Evolutionary conservation across 2,113 vertebrate genomes (phyloP).

Genomic region (Sinocyclocheilus anshuiensis): DNA sequence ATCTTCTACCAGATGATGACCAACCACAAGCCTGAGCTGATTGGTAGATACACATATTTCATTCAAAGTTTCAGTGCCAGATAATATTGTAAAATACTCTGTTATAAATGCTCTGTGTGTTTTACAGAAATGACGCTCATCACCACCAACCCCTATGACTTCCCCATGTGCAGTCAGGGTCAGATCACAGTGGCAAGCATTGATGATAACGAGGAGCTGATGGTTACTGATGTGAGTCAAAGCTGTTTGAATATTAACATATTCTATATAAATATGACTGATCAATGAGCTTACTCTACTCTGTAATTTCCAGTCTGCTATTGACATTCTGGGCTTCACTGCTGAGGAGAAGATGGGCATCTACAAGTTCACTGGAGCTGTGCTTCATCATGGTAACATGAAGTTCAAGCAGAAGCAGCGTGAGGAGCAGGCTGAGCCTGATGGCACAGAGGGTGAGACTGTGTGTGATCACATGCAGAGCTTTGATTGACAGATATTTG

Average conservation of each 20-base stretch:
- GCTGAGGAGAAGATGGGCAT: constrained; percentile 42
- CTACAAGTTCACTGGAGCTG: too few species aligned
- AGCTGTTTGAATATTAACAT: background rate
- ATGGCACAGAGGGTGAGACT: constrained; percentile 73
- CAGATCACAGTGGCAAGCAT: constrained; percentile 85
- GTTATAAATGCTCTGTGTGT: background rate
- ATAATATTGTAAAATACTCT: background rate
- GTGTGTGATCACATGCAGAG: background rate
- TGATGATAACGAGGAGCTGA: constrained; percentile 83
- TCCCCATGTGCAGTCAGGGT: constrained; percentile 80
- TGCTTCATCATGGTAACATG: constrained; percentile 79
- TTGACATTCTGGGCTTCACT: constrained; percentile 54
- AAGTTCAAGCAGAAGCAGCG: constrained; percentile 82
- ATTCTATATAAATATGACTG: background rate
- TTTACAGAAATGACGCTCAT: constrained; percentile 67
- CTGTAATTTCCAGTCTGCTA: constrained; percentile 41
- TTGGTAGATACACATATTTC: constrained; percentile 47
- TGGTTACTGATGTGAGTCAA: constrained; percentile 83
- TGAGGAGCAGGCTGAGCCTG: constrained; percentile 79
- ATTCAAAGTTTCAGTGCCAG: too few species aligned
- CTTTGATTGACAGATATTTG: constrained; percentile 14
- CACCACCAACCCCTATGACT: constrained; percentile 85
- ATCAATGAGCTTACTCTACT: background rate
- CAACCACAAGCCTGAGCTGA: constrained; percentile 59
- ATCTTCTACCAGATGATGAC: constrained; percentile 64